Base-by-base conservation (phyloP, 2,888 invertebrate genomes). In the Andrena flavipes region DNA sequence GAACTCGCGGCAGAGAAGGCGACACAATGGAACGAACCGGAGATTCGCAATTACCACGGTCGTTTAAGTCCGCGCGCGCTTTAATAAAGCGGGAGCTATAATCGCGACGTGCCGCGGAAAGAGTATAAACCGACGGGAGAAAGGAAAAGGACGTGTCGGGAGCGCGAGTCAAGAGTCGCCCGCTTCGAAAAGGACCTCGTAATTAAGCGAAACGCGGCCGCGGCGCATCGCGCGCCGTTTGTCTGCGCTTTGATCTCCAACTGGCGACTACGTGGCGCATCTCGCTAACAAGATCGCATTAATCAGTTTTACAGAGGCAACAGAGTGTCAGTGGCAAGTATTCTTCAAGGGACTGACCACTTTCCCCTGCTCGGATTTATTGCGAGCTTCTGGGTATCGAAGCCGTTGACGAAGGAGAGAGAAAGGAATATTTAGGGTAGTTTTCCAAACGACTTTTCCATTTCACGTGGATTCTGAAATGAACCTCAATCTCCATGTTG, bases 211-310 rank as follows among this genome's bases (percentile, higher is more conserved):
- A 76, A 72, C 60, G 33, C 60, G 56, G 54, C 54, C 67, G 29
- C 72, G 64, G 20, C 51, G 42, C 64, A 42, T 60, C 62, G 42
- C 8, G 13, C 42, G 16, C 13, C 23, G 7, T 33, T 69, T 56
- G 51, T 62, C 35, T 35, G 20, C 69, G 56, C 81, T 82, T 82
- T 82, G 81, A 82, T 76, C 81, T 80, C 51, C 23, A 30, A 23
- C 62, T n/a, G 33, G 54, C 63, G 75, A 76, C 62, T 26, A 8
- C 68, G 54, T 51, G 74, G 51, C 65, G 49, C 48, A 62, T n/a
- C 65, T 65, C 60, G 51, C 69, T 85, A 84, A 67, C 80, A 76
- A 84, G 80, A 83, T 76, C 73, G 69, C 80, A 76, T 76, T 82
- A 76, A 62, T 62, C 51, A 26, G 29, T 54, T 63, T 48, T 56